Percentiles rank a stretch among this genome's conserved stretches.
phyloP scores from a whole-genome alignment of 2,888 invertebrate species.

The Mesorhabditis spiculigera region DNA sequence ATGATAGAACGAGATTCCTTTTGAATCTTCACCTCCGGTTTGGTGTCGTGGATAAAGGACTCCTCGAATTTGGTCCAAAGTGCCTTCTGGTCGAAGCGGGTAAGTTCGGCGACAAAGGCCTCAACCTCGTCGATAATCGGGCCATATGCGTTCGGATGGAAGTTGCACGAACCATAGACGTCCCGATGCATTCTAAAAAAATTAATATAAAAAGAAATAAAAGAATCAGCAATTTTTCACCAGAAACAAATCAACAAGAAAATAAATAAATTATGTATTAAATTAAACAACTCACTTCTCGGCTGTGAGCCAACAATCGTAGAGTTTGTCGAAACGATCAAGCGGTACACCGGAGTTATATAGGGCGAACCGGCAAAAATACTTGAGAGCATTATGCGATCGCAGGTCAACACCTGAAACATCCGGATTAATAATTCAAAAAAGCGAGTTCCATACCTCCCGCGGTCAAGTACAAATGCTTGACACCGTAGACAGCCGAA shows the following conservation, averaged over 20 bases:
- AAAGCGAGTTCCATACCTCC: constrained; percentile 16
- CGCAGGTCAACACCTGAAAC: constrained; percentile 17
- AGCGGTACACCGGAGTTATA: background rate
- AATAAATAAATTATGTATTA: constrained; percentile 21
- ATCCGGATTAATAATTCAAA: constrained; percentile 18
- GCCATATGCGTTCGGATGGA: background rate
- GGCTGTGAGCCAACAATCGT: constrained; percentile 12
- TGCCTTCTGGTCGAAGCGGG: too few species aligned
- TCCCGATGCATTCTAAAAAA: constrained; percentile 13
- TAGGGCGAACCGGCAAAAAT: constrained; percentile 12
- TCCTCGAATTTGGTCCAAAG: too few species aligned
- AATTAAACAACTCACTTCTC: constrained; percentile 17
- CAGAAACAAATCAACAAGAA: constrained; percentile 16
- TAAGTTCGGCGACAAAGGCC: too few species aligned
- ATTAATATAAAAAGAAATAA: constrained; percentile 19
- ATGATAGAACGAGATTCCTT: too few species aligned
- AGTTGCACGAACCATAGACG: constrained; percentile 4
- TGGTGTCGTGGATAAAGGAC: too few species aligned
- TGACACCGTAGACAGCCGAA: constrained; percentile 19
- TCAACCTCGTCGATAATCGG: background rate
- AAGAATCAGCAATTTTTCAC: constrained; percentile 15
- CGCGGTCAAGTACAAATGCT: constrained; percentile 11
- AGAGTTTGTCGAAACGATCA: background rate
- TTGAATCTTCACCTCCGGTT: too few species aligned
- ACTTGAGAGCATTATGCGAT: constrained; percentile 12